Evolutionary conservation across 2,888 invertebrate genomes (phyloP).

Genomic region (Nemoura dubitans): DNA sequence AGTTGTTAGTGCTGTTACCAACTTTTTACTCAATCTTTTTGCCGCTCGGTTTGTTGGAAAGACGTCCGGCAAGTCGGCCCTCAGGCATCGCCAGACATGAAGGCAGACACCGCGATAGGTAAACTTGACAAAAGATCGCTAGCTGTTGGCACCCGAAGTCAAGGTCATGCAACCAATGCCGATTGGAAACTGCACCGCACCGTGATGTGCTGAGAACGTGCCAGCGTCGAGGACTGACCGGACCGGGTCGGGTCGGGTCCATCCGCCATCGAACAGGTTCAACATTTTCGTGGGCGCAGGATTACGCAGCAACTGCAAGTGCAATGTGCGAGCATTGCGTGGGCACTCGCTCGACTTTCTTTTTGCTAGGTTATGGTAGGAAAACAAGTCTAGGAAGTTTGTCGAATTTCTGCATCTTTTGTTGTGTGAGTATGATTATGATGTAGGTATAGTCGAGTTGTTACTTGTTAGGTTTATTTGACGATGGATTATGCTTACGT

Average conservation of each 20-base stretch:
- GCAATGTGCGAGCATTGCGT: background rate
- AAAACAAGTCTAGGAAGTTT: no score
- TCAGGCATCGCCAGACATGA: constrained; percentile 42
- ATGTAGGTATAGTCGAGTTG: no score
- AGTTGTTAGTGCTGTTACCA: background rate
- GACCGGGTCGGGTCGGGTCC: no score
- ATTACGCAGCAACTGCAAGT: background rate
- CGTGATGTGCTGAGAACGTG: background rate
- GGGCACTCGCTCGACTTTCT: background rate
- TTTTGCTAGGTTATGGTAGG: no score
- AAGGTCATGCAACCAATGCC: constrained; percentile 44
- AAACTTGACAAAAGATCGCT: constrained; percentile 44
- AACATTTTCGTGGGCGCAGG: background rate
- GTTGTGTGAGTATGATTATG: no score
- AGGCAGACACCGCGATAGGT: constrained; percentile 41
- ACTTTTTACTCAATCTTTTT: background rate
- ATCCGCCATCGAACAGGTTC: constrained; percentile 32
- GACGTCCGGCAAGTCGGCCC: background rate
- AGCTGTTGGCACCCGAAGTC: constrained; percentile 42
- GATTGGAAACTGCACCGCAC: constrained; percentile 45
- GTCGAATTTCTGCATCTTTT: no score
- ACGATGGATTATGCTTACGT: no score
- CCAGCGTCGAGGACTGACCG: background rate
- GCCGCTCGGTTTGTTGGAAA: background rate
- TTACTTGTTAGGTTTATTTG: no score